These are phyloP conservation scores for Nomada fucata DNA, from an alignment of 2,888 invertebrate genomes.

Conservation along the genomic window DNA sequence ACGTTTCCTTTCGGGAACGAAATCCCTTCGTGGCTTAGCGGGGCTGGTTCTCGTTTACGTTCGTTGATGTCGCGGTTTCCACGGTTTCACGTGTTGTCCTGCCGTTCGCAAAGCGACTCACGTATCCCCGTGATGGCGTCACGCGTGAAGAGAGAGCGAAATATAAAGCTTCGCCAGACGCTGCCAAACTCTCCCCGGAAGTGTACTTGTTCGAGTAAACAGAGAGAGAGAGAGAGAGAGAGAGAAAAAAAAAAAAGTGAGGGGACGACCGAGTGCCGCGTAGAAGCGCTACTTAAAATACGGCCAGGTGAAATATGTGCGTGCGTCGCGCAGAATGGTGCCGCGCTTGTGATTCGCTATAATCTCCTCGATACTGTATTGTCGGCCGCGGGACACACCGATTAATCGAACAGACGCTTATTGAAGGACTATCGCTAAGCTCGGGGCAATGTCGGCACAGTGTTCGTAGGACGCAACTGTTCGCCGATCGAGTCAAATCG, in stretches of 20 bases:
- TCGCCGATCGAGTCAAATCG: constrained; percentile 42
- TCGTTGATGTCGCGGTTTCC: constrained; percentile 61
- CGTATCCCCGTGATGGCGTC: constrained; percentile 84
- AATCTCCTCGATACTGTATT: constrained; percentile 42
- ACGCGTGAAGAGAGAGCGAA: constrained; percentile 82
- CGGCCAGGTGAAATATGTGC: constrained; percentile 63
- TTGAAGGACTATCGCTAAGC: constrained; percentile 56
- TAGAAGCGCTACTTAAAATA: constrained; percentile 70
- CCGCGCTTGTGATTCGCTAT: constrained; percentile 46
- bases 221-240: not conserved
- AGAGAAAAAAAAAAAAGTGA: no score
- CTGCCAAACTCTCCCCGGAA: constrained; percentile 58
- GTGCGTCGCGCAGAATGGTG: constrained; percentile 13
- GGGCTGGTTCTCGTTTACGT: constrained; percentile 60
- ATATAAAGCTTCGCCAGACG: constrained; percentile 80
- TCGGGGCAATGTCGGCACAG: constrained; percentile 41
- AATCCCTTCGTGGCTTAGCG: constrained; percentile 59
- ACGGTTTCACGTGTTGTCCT: constrained; percentile 67
- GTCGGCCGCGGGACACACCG: constrained; percentile 47
- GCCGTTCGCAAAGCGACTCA: constrained; percentile 78
- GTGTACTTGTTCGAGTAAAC: constrained; percentile 52
- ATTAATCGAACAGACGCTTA: constrained; percentile 59
- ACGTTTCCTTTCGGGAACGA: constrained; percentile 40
- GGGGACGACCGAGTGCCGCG: constrained; percentile 52
- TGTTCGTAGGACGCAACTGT: constrained; percentile 37